Conservation (phyloP, 2,797 vertebrate genomes). For the Carduelis carduelis region DNA sequence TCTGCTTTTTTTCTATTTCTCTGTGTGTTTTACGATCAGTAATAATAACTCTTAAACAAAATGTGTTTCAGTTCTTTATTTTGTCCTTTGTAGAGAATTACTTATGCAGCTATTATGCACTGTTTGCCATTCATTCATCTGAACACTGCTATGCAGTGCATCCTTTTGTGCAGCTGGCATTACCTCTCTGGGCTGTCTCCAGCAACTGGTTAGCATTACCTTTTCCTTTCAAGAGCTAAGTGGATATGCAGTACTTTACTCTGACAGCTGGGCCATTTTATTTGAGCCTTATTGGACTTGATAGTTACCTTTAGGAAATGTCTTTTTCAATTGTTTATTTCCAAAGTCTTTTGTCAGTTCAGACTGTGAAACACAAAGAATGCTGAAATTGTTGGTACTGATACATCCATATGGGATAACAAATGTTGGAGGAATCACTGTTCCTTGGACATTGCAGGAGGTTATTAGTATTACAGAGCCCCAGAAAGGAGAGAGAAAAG, state of each 20-base stretch:
- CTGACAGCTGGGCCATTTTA: constrained; percentile 77
- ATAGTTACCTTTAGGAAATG: constrained; percentile 80
- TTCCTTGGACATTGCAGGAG: background rate
- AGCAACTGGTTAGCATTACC: constrained; percentile 67
- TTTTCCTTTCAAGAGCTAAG: constrained; percentile 73
- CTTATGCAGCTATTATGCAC: constrained; percentile 18
- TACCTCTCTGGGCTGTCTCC: constrained; percentile 65
- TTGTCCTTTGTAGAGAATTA: constrained; percentile 38
- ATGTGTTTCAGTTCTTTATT: constrained; percentile 18
- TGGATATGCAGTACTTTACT: constrained; percentile 76
- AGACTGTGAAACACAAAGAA: constrained; percentile 71
- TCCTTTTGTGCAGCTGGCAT: constrained; percentile 57
- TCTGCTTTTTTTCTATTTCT: background rate
- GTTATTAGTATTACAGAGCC: background rate
- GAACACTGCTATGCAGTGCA: background rate
- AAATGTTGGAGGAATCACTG: background rate
- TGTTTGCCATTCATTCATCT: constrained; percentile 33
- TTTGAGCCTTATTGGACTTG: constrained; percentile 81
- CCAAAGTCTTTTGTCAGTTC: constrained; percentile 72
- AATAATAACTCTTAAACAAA: constrained; percentile 34
- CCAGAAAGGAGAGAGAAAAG: background rate
- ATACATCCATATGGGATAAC: background rate
- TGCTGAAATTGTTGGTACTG: constrained; percentile 58
- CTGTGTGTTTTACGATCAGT: background rate
- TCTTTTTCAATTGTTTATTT: constrained; percentile 80